These are phyloP conservation scores for Neocrepidodera transversa DNA, from an alignment of 2,888 invertebrate species.

Conservation along the genomic window DNA sequence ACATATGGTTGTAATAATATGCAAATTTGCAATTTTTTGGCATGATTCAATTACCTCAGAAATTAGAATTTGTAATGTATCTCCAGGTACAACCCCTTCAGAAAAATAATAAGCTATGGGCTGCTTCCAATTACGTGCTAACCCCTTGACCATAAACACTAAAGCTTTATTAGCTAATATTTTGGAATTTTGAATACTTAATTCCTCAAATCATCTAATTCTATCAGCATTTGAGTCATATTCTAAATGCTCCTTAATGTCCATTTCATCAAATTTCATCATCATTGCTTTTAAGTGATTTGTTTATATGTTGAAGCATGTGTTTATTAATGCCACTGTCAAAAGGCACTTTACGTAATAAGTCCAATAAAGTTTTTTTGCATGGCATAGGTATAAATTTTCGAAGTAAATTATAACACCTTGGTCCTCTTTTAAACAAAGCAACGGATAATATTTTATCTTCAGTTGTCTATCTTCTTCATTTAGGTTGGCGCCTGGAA, in stretches of 20 bases:
- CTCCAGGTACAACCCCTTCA: slow-evolving; percentile 1
- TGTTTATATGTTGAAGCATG: slow-evolving; percentile 15
- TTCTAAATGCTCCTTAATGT: slow-evolving; percentile 26
- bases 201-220: slow-evolving; percentile 35
- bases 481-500: slow-evolving; percentile 7
- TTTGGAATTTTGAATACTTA: slow-evolving; percentile 13
- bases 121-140: slow-evolving; percentile 37
- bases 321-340: slow-evolving; percentile 17
- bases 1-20: not conserved
- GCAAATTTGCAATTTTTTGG: slow-evolving; percentile 6
- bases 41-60: slow-evolving; percentile 6
- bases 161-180: slow-evolving; percentile 35
- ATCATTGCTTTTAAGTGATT: slow-evolving; percentile 4
- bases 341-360: slow-evolving; percentile 12
- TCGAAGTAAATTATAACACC: too few relatives aligned
- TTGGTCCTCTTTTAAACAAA: too few relatives aligned
- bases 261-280: slow-evolving; percentile 21
- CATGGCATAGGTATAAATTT: slow-evolving; percentile 16
- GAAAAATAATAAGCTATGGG: slow-evolving; percentile 41
- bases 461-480: slow-evolving; percentile 31
- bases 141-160: slow-evolving; percentile 35
- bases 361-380: slow-evolving; percentile 8
- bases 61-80: slow-evolving; percentile 1
- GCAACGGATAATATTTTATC: slow-evolving; percentile 28
- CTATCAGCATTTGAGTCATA: slow-evolving; percentile 24